phyloP scores from a whole-genome alignment of 2,888 invertebrate genomes.

The Mesochorus sp. region DNA sequence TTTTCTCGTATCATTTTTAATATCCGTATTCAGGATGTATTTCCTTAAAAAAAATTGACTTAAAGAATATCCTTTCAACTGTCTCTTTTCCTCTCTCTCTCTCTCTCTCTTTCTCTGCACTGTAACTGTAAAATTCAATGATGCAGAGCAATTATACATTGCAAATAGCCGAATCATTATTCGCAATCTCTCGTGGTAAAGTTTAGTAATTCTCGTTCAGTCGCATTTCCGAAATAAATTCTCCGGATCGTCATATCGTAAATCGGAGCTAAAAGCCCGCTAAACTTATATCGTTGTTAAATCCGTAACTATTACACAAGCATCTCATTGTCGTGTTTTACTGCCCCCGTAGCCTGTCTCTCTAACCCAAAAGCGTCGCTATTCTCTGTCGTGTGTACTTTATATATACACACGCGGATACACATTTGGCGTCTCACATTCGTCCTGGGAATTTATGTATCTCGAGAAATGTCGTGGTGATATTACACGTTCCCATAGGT shows the following conservation, averaged over 20 bases:
- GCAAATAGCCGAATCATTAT: too few relatives aligned
- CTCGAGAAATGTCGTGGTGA: conserved; percentile 56
- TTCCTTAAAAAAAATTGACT: too few relatives aligned
- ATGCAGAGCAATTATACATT: too few relatives aligned
- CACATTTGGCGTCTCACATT: background rate
- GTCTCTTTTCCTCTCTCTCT: too few relatives aligned
- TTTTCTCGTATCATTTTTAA: too few relatives aligned
- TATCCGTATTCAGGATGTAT: too few relatives aligned
- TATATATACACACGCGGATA: background rate
- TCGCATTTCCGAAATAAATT: too few relatives aligned
- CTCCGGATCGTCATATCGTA: background rate
- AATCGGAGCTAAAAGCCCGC: background rate
- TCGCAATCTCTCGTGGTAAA: too few relatives aligned
- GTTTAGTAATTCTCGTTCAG: too few relatives aligned
- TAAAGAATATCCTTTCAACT: too few relatives aligned
- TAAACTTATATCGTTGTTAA: background rate
- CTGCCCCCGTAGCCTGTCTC: background rate
- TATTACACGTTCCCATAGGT: conserved; percentile 42
- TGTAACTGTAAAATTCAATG: too few relatives aligned
- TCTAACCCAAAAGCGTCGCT: background rate
- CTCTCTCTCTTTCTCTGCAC: too few relatives aligned
- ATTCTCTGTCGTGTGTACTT: background rate
- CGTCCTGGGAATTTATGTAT: conserved; percentile 59
- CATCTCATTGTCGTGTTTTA: background rate
- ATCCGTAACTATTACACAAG: background rate